phyloP scores from a whole-genome alignment of 2,888 invertebrate species.

The Pseudeuparius sepicola region DNA sequence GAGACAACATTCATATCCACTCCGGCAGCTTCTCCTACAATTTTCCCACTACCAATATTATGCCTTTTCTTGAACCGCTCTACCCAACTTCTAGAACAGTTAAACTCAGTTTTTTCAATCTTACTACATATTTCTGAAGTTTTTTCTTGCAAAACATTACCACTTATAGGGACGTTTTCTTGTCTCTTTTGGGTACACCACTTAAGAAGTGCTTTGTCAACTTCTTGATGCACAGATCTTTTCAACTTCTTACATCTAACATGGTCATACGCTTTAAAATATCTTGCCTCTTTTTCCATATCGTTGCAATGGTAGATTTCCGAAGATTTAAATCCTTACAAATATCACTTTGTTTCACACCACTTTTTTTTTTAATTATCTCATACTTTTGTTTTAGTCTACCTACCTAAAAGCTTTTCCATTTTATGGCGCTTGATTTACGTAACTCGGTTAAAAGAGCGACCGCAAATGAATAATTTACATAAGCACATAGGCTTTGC shows the following conservation, averaged over 20 bases:
- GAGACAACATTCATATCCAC: constrained; percentile 11
- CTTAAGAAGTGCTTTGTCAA: constrained; percentile 7
- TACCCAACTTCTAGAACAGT: constrained; percentile 8
- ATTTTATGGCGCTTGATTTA: too few species aligned
- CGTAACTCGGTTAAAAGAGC: too few species aligned
- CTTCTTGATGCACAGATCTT: constrained; percentile 1
- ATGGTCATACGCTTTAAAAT: constrained; percentile 2
- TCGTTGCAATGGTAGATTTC: constrained; percentile 3
- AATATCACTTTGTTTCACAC: constrained; percentile 1
- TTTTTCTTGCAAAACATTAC: constrained; percentile 5
- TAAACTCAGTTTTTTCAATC: constrained; percentile 3
- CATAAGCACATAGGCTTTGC: too few species aligned
- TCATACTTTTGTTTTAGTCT: too few species aligned
- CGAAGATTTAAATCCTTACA: constrained; percentile 2
- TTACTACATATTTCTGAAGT: background rate
- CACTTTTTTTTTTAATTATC: constrained; percentile 1
- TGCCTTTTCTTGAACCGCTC: constrained; percentile 10
- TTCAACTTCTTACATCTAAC: constrained; percentile 2
- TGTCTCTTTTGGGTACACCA: constrained; percentile 10
- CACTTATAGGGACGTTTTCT: constrained; percentile 6
- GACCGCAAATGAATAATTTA: too few species aligned
- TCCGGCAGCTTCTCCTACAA: constrained; percentile 10
- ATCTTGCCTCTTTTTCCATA: constrained; percentile 3
- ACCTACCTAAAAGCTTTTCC: too few species aligned
- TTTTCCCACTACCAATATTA: constrained; percentile 8